Evolutionary conservation across 2,113 vertebrate species (phyloP).

Genomic region (Mugil cephalus): DNA sequence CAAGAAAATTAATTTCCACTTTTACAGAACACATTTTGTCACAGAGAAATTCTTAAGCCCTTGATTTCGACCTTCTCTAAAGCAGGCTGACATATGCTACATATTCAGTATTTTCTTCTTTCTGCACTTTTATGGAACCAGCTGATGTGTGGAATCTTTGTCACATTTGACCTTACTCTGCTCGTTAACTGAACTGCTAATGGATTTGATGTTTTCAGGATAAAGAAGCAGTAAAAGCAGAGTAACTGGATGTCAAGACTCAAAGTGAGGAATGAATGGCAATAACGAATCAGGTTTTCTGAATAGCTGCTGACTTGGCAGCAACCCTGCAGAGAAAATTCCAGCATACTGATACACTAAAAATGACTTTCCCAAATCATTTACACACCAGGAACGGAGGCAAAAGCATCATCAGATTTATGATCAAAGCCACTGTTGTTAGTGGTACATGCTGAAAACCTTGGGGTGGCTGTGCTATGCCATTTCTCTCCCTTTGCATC

Average conservation of each 20-base stretch:
- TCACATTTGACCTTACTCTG: not conserved
- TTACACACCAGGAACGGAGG: slow-evolving; percentile 41
- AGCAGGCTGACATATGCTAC: too few species aligned
- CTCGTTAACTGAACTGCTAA: slow-evolving; percentile 33
- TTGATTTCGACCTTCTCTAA: too few species aligned
- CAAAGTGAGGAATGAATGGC: slow-evolving; percentile 19
- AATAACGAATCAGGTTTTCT: slow-evolving; percentile 35
- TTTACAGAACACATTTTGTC: not conserved
- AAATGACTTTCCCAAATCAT: slow-evolving; percentile 26
- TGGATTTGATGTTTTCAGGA: slow-evolving; percentile 47
- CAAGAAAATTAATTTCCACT: not conserved
- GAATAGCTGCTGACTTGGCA: slow-evolving; percentile 48
- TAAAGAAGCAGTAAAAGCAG: slow-evolving; percentile 18
- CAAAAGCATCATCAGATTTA: slow-evolving; percentile 58
- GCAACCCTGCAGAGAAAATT: slow-evolving; percentile 23
- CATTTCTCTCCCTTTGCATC: slow-evolving; percentile 69
- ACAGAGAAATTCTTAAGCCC: too few species aligned
- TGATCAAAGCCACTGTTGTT: slow-evolving; percentile 76
- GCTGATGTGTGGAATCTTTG: too few species aligned
- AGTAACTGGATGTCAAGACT: slow-evolving; percentile 2
- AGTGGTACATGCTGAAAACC: slow-evolving; percentile 59
- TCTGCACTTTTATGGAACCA: too few species aligned
- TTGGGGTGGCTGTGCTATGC: slow-evolving; percentile 40
- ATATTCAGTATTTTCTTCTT: too few species aligned
- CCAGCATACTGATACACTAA: not conserved